Evolutionary conservation across 2,113 vertebrate species (phyloP).

Genomic region (Anthoscopus minutus): DNA sequence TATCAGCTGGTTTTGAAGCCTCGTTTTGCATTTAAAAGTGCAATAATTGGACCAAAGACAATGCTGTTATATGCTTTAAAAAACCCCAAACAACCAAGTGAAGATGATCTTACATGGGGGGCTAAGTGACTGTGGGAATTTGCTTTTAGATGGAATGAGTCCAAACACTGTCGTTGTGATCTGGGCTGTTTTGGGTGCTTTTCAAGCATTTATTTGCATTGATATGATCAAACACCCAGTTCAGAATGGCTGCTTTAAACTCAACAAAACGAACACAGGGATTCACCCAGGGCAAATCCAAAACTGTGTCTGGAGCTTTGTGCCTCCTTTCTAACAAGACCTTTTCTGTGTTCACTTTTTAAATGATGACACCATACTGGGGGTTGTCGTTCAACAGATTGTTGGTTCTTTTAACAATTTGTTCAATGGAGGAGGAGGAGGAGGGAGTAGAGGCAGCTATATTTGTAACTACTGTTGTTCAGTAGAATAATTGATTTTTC

Average conservation of each 20-base stretch:
- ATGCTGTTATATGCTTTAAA: neutral
- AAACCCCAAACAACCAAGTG: neutral
- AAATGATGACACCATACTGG: neutral
- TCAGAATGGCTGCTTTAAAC: constrained; percentile 50
- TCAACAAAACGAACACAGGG: neutral
- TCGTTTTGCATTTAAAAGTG: constrained; percentile 52
- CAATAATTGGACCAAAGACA: constrained; percentile 36
- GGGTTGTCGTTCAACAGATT: constrained; percentile 61
- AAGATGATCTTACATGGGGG: neutral
- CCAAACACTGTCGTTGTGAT: neutral
- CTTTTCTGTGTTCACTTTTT: constrained; percentile 44
- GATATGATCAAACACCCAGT: constrained; percentile 27
- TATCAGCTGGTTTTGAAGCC: constrained; percentile 18
- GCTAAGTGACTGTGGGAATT: constrained; percentile 31
- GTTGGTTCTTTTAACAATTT: constrained; percentile 62
- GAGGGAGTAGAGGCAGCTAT: constrained; percentile 54
- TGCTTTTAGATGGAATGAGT: neutral
- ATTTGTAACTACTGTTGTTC: constrained; percentile 57
- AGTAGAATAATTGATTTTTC: constrained; percentile 60
- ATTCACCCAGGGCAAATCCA: constrained; percentile 16
- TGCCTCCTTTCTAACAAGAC: constrained; percentile 27
- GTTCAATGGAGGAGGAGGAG: constrained; percentile 59
- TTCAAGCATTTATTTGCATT: constrained; percentile 49
- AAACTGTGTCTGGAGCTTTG: constrained; percentile 29
- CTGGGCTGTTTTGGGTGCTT: constrained; percentile 46